Percentiles rank a stretch among this genome's conserved stretches.
Evolutionary conservation across 2,888 invertebrate genomes (phyloP).

Genomic region (Pseudolycoriella hygida): DNA sequence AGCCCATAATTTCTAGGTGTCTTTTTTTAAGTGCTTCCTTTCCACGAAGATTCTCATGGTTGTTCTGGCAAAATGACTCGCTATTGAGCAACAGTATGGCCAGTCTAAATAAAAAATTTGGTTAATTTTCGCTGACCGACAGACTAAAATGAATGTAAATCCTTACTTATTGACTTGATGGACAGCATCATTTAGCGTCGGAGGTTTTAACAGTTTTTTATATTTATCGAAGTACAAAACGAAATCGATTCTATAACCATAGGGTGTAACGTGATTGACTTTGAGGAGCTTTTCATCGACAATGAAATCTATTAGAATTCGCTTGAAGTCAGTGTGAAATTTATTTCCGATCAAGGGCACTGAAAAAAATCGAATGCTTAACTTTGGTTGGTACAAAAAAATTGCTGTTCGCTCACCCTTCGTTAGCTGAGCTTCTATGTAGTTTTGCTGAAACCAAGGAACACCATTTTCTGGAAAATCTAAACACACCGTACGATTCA

Average conservation of each 20-base stretch:
- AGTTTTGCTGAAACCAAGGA: conserved; percentile 49
- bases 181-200: conserved; percentile 4
- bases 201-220: conserved; percentile 15
- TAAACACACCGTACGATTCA: conserved; percentile 43
- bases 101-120: conserved; percentile 12
- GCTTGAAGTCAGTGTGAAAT: conserved; percentile 19
- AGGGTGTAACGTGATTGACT: conserved; percentile 26
- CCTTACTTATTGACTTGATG: conserved; percentile 3
- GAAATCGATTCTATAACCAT: conserved; percentile 28
- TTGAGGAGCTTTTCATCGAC: conserved; percentile 19
- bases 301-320: conserved; percentile 17
- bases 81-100: conserved; percentile 31
- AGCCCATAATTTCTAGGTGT: conserved; percentile 45
- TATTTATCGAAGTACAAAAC: conserved; percentile 25
- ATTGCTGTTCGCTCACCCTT: conserved; percentile 23
- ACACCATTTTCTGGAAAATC: conserved; percentile 42
- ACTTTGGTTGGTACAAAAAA: neutral
- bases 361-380: neutral
- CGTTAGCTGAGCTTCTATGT: conserved; percentile 32
- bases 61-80: conserved; percentile 31
- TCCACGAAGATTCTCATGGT: conserved; percentile 32
- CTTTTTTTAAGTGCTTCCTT: conserved; percentile 32
- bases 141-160: neutral
- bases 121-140: neutral
- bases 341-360: conserved; percentile 11